Percentiles rank a stretch among this genome's conserved stretches.
Evolutionary conservation across 2,888 invertebrate species (phyloP).

Genomic region (Parascotia fuliginaria): DNA sequence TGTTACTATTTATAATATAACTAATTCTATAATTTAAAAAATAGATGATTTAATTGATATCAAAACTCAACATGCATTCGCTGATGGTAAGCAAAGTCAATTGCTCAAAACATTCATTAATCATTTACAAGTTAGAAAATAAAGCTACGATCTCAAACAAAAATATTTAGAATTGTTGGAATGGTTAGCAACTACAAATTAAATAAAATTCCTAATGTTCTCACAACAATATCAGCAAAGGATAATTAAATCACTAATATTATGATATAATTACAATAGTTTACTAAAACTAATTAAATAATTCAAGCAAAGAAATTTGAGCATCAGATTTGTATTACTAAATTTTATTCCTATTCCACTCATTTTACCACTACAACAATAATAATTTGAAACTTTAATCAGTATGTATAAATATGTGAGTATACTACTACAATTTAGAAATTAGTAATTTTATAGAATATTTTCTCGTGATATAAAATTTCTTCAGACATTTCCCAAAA

Average conservation of each 20-base stretch:
- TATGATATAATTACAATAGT: slow-evolving; percentile 55
- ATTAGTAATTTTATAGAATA: slow-evolving; percentile 23
- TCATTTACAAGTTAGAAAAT: slow-evolving; percentile 51
- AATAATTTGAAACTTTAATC: slow-evolving; percentile 71
- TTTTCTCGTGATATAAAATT: not conserved
- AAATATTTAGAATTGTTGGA: slow-evolving; percentile 47
- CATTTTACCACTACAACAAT: slow-evolving; percentile 66
- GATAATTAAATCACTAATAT: slow-evolving; percentile 62
- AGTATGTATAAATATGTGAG: not conserved
- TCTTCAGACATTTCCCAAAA: not conserved
- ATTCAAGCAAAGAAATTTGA: slow-evolving; percentile 77
- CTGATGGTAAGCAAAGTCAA: slow-evolving; percentile 55
- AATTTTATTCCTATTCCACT: slow-evolving; percentile 57
- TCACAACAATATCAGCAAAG: slow-evolving; percentile 65
- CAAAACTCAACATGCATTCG: slow-evolving; percentile 60
- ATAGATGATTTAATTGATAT: slow-evolving; percentile 28
- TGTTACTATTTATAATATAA: slow-evolving; percentile 10
- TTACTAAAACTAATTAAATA: slow-evolving; percentile 62
- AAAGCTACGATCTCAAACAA: slow-evolving; percentile 57
- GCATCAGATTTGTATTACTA: slow-evolving; percentile 72
- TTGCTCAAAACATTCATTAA: slow-evolving; percentile 52
- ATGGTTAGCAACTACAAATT: slow-evolving; percentile 60
- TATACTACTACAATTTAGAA: slow-evolving; percentile 1
- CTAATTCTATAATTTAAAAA: slow-evolving; percentile 11
- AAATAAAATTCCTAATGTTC: slow-evolving; percentile 59